phyloP scores from a whole-genome alignment of 2,113 vertebrate genomes.

The Morone saxatilis region DNA sequence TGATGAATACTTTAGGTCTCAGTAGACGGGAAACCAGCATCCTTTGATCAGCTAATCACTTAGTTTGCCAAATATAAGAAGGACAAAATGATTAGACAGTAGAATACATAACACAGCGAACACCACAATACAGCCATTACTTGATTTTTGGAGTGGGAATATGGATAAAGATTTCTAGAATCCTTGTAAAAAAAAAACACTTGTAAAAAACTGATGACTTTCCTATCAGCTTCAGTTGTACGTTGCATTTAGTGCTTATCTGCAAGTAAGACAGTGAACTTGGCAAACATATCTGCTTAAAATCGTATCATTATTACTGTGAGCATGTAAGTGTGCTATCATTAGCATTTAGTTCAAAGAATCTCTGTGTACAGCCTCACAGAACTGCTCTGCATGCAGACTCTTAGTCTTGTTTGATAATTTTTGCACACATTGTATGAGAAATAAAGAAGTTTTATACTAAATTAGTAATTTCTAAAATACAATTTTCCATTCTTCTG shows the following conservation, averaged over 20 bases:
- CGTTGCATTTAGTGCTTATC: too few relatives aligned
- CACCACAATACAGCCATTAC: not conserved
- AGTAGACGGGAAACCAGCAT: slow-evolving; percentile 17
- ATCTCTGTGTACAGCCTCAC: too few relatives aligned
- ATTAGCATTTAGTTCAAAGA: too few relatives aligned
- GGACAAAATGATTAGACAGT: slow-evolving; percentile 20
- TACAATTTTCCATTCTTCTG: not conserved
- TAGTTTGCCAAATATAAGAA: slow-evolving; percentile 25
- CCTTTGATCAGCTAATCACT: slow-evolving; percentile 38
- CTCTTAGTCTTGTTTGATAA: not conserved
- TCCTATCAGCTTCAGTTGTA: too few relatives aligned
- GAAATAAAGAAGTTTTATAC: too few relatives aligned
- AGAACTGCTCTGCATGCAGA: too few relatives aligned
- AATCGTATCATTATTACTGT: too few relatives aligned
- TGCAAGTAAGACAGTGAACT: not conserved
- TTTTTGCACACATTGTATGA: not conserved
- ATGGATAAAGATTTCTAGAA: not conserved
- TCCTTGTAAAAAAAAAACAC: too few relatives aligned
- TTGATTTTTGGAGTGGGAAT: not conserved
- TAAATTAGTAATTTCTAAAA: not conserved
- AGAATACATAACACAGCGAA: slow-evolving; percentile 4
- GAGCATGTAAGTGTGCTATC: too few relatives aligned
- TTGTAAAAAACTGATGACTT: too few relatives aligned
- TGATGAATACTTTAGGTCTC: slow-evolving; percentile 30
- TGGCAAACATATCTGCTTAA: not conserved